Evolutionary conservation across 2,888 invertebrate species (phyloP).

Genomic region (Epirrhoe alternata): DNA sequence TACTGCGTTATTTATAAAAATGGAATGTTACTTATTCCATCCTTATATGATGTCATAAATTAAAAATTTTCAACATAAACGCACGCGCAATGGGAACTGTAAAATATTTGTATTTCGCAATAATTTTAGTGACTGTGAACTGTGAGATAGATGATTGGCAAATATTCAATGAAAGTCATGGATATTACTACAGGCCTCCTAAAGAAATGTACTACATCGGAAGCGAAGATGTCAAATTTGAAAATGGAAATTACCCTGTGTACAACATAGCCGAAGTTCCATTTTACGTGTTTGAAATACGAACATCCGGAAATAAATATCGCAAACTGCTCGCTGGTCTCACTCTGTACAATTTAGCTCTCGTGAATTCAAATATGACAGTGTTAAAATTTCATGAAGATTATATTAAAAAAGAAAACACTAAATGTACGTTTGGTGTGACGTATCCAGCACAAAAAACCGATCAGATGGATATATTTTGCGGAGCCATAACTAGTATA

Average conservation of each 20-base stretch:
- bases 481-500: constrained; percentile 10
- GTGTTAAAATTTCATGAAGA: not conserved
- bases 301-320: constrained; percentile 24
- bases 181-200: constrained; percentile 11
- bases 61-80: not conserved
- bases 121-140: constrained; percentile 4
- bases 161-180: constrained; percentile 4
- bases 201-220: constrained; percentile 3
- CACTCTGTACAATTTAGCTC: constrained; percentile 20
- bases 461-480: constrained; percentile 7
- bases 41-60: not conserved
- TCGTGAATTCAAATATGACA: not conserved
- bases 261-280: constrained; percentile 10
- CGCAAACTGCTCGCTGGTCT: constrained; percentile 22
- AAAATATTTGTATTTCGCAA: not conserved
- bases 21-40: not conserved
- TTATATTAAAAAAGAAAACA: not conserved
- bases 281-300: constrained; percentile 17
- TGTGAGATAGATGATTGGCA: not conserved
- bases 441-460: not conserved
- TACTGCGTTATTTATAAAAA: too few relatives aligned
- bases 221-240: not conserved
- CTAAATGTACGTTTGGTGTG: constrained; percentile 7
- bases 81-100: constrained; percentile 2
- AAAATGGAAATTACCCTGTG: constrained; percentile 9